Conservation (phyloP, 37 sponge, comb jelly and placozoan species). For the Geodia barretti region DNA sequence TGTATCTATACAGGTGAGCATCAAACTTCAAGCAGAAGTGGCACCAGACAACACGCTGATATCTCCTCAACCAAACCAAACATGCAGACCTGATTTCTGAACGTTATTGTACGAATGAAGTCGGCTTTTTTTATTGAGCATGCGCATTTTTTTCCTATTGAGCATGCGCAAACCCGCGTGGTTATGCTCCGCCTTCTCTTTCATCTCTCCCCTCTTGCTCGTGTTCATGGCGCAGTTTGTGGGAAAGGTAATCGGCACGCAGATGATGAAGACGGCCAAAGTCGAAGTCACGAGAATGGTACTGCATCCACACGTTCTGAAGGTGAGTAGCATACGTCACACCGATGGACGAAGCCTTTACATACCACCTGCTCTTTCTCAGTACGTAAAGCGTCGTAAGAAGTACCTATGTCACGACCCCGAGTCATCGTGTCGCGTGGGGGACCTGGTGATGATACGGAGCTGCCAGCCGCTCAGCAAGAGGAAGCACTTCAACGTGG, state of each 20-base stretch:
- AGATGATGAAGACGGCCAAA: slow-evolving; percentile 85
- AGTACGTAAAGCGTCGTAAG: slow-evolving; percentile 53
- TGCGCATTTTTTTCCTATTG: too few species aligned
- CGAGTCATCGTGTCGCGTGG: slow-evolving; percentile 61
- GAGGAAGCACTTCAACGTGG: slow-evolving; percentile 57
- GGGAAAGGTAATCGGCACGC: slow-evolving; percentile 75
- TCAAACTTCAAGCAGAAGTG: neutral
- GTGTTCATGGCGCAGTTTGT: slow-evolving; percentile 76
- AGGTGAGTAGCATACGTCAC: too few species aligned
- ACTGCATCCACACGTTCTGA: slow-evolving; percentile 79
- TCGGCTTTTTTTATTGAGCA: too few species aligned
- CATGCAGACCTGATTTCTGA: slow-evolving; percentile 73
- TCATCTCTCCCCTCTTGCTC: too few species aligned
- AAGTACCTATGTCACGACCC: slow-evolving; percentile 82
- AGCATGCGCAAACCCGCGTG: too few species aligned
- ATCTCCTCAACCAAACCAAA: slow-evolving; percentile 60
- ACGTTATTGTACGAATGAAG: too few species aligned
- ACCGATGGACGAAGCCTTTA: too few species aligned
- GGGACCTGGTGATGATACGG: slow-evolving; percentile 79
- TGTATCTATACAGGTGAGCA: slow-evolving; percentile 43
- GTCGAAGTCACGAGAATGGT: slow-evolving; percentile 69
- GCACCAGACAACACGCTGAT: slow-evolving; percentile 62
- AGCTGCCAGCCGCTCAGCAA: slow-evolving; percentile 70
- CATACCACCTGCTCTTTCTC: too few species aligned
- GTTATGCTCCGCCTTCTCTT: too few species aligned